Percentiles rank a stretch among this genome's conserved stretches.
Conservation (phyloP, 2,113 vertebrate genomes). For the Microtus ochrogaster region DNA sequence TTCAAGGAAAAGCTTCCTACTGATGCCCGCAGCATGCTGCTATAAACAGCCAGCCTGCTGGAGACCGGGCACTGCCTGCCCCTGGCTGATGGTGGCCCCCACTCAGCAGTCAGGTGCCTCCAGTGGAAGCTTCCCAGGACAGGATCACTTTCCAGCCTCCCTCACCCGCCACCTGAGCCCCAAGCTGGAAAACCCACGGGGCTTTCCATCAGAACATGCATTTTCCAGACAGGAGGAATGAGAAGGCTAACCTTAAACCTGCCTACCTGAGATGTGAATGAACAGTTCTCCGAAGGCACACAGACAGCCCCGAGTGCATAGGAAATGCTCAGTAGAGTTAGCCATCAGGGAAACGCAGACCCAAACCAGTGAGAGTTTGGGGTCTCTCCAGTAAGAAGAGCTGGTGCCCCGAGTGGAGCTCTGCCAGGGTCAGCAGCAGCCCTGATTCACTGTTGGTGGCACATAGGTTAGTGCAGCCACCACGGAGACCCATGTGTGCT, state of each 20-base stretch:
- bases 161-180: not conserved
- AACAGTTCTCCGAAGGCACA: not conserved
- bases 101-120: not conserved
- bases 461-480: not conserved
- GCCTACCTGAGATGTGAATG: not conserved
- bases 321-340: not conserved
- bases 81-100: not conserved
- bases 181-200: not conserved
- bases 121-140: not conserved
- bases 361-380: not conserved
- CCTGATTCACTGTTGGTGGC: no score
- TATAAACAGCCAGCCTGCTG: not conserved
- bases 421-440: not conserved
- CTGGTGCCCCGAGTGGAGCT: not conserved
- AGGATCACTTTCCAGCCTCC: not conserved
- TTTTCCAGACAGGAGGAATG: not conserved
- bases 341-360: not conserved
- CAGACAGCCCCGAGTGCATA: not conserved
- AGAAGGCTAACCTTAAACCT: not conserved
- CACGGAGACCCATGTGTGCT: no score
- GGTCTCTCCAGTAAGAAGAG: not conserved
- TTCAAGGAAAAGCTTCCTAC: not conserved
- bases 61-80: accelerated
- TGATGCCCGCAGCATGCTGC: accelerated
- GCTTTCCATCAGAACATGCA: not conserved